Base-by-base conservation (phyloP, 2,113 vertebrate genomes). In the Seriola aureovittata region DNA sequence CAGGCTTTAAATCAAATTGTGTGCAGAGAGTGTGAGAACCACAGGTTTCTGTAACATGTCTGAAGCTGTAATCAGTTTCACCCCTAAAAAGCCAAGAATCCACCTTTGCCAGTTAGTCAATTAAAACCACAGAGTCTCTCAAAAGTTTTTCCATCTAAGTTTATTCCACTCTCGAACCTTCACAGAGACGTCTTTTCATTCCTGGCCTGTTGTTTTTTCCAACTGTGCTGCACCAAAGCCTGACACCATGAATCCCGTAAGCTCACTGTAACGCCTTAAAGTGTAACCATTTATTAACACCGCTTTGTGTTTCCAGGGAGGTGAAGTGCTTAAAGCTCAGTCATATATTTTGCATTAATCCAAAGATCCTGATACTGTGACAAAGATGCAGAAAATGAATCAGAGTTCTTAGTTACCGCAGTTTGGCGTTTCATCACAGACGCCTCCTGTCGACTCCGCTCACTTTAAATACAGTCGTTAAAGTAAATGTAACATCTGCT, bases 191-290 rank as follows among this genome's bases (percentile, higher is more conserved):
- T 78, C 93, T 92, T 93, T 94, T 95, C 93, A 93, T 91, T 87
- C 85, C 90, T 40, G 38, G 1, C 13, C 73, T 93, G 91, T 92
- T 94, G 88, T 73, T 94, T 95, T 95, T 95, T 94, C 93, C 93
- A 93, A 40, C 72, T 67, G 55, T 83, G 71, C 82, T 17, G 67
- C 85, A 84, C 86, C 86, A 87, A 83, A 88, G 74, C 79, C 81
- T 67, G 84, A 76, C 88, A 73, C 88, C 77, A 83, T 71, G 75
- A 91, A 85, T 75, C 71, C 63, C 57, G 32, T 73, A 34, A 52
- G 74, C 76, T 69, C 63, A 23, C 83, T 76, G 81, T 70, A 63
- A 79, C 42, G 21, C 36, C 36, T 75, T 17, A 1, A 80, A 36
- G 67, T 48, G 65, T 23, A 19, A 65, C 81, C 50, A 10, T 70